Conservation (phyloP, 2,888 invertebrate species). For the Drosophila atripex region DNA sequence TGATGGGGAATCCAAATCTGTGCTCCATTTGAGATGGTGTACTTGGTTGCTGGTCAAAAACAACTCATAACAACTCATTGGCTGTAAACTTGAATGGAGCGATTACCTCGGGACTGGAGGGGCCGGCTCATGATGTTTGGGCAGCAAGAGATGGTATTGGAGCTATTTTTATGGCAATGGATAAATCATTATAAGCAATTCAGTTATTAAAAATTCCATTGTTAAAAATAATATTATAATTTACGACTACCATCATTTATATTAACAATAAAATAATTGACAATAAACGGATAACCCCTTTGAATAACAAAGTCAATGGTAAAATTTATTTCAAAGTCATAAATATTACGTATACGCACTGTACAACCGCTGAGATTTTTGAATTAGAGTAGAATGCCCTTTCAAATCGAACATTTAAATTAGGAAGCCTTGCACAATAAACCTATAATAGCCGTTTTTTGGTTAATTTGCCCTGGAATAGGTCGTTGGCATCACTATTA, state of each 20-base stretch:
- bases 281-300: not conserved
- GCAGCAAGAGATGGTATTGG: not conserved
- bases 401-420: not conserved
- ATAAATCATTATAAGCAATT: not conserved
- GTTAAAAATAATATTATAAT: not conserved
- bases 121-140: constrained; percentile 13
- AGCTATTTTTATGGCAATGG: not conserved
- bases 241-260: not conserved
- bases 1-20: constrained; percentile 22
- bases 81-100: constrained; percentile 40
- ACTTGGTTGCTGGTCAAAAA: constrained; percentile 46
- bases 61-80: constrained; percentile 47
- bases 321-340: not conserved
- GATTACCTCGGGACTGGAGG: constrained; percentile 24
- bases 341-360: not conserved
- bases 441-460: not conserved
- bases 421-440: not conserved
- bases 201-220: not conserved
- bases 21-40: constrained; percentile 36
- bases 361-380: not conserved
- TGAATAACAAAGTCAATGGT: not conserved
- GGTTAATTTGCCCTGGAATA: not conserved
- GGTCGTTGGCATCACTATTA: constrained; percentile 8
- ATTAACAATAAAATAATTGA: not conserved
- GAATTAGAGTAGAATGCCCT: not conserved